These are phyloP conservation scores for Lapara coniferarum DNA, from an alignment of 2,888 invertebrate species.

Conservation along the genomic window DNA sequence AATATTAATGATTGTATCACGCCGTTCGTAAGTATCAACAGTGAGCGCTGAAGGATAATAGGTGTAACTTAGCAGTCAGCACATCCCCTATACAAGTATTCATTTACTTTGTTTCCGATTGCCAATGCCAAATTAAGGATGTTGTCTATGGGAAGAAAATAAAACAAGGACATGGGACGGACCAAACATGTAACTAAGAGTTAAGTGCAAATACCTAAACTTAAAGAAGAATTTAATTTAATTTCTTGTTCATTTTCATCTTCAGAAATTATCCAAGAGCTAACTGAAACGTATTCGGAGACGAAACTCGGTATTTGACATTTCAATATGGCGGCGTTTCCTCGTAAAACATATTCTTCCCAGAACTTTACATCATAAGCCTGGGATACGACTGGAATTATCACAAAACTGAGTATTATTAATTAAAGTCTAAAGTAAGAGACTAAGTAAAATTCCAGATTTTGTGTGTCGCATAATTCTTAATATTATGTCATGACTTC, in stretches of 20 bases:
- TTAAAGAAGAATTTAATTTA: slow-evolving; percentile 60
- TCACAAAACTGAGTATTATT: not conserved
- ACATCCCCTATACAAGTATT: not conserved
- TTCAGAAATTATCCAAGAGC: slow-evolving; percentile 93
- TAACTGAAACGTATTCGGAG: slow-evolving; percentile 93
- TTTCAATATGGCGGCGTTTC: slow-evolving; percentile 95
- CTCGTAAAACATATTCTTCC: slow-evolving; percentile 95
- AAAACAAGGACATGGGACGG: slow-evolving; percentile 10
- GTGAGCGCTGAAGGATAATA: not conserved
- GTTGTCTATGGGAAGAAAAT: not conserved
- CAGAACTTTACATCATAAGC: slow-evolving; percentile 94
- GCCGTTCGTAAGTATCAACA: not conserved
- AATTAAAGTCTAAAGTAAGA: not conserved
- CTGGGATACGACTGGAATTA: slow-evolving; percentile 93
- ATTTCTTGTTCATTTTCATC: slow-evolving; percentile 78
- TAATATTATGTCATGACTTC: not conserved
- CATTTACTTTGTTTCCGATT: not conserved
- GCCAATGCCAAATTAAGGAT: not conserved
- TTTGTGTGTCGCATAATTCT: not conserved
- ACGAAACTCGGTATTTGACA: slow-evolving; percentile 97
- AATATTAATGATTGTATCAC: slow-evolving; percentile 41
- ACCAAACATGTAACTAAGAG: slow-evolving; percentile 1
- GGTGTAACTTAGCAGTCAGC: not conserved
- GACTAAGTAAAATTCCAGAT: not conserved
- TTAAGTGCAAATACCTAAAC: slow-evolving; percentile 58